Conservation (phyloP, 64 coral and sea anemone genomes). For the Hydrozoanthus tunicans region DNA sequence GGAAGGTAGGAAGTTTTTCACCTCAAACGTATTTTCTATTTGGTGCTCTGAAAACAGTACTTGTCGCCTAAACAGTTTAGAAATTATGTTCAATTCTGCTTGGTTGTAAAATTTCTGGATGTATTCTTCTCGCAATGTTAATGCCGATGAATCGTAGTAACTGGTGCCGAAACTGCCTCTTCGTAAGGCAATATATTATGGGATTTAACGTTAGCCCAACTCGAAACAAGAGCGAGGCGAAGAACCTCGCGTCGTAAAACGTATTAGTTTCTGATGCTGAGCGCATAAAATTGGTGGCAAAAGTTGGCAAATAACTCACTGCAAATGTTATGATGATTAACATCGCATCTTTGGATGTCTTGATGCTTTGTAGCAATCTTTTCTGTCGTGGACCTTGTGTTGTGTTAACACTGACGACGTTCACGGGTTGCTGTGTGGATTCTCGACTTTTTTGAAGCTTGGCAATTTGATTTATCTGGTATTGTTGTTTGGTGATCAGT, state of each 20-base stretch:
- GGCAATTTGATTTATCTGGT: not conserved
- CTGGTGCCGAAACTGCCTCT: conserved; percentile 13
- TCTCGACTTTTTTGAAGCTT: not conserved
- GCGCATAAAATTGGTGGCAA: not conserved
- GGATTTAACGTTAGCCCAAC: conserved; percentile 5
- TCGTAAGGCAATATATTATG: conserved; percentile 24
- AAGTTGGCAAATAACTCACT: conserved; percentile 9
- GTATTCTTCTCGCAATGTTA: too few relatives aligned
- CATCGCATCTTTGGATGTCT: conserved; percentile 28
- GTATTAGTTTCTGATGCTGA: not conserved
- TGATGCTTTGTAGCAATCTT: not conserved
- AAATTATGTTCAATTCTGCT: too few relatives aligned
- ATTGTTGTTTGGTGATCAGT: not conserved
- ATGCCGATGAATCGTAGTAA: not conserved
- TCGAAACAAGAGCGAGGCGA: not conserved
- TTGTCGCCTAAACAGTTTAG: too few relatives aligned
- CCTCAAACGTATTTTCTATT: too few relatives aligned
- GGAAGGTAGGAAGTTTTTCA: too few relatives aligned
- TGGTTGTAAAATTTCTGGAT: too few relatives aligned
- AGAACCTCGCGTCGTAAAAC: too few relatives aligned
- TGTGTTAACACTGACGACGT: not conserved
- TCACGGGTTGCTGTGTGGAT: not conserved
- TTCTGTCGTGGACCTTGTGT: not conserved
- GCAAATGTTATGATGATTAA: not conserved
- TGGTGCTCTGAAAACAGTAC: too few relatives aligned